These are phyloP conservation scores for Puffinus mauretanicus DNA, from an alignment of 2,113 vertebrate species.

Conservation along the genomic window DNA sequence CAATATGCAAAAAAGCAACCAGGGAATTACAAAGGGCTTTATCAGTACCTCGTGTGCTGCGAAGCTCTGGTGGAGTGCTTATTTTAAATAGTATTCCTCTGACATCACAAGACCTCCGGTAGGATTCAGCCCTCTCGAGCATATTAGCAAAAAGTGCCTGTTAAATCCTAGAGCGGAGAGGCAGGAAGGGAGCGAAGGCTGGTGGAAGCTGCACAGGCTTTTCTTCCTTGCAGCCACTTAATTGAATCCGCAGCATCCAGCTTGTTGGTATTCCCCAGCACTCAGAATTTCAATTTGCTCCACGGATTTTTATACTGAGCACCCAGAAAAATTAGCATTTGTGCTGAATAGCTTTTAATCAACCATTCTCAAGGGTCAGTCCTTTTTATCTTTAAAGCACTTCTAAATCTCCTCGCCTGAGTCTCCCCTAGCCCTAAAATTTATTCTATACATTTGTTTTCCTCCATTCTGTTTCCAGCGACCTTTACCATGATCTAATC, in stretches of 20 bases:
- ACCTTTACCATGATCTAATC: slow-evolving; percentile 58
- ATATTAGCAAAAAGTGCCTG: not conserved
- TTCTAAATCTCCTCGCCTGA: slow-evolving; percentile 17
- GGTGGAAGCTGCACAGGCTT: not conserved
- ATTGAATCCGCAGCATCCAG: slow-evolving; percentile 59
- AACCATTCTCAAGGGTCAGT: slow-evolving; percentile 41
- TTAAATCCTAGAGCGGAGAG: slow-evolving; percentile 6
- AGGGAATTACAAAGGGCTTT: not conserved
- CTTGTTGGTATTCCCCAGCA: slow-evolving; percentile 50
- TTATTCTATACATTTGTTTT: not conserved
- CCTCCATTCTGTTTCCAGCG: not conserved
- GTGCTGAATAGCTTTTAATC: slow-evolving; percentile 71
- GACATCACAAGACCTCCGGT: not conserved
- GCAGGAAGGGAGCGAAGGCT: slow-evolving; percentile 1
- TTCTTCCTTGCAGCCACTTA: slow-evolving; percentile 39
- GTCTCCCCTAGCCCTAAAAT: not conserved
- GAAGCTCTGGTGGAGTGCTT: not conserved
- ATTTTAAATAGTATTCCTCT: not conserved
- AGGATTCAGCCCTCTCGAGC: not conserved
- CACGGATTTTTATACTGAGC: slow-evolving; percentile 54
- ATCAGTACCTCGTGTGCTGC: not conserved
- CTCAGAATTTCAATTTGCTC: slow-evolving; percentile 65
- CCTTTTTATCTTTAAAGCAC: slow-evolving; percentile 43
- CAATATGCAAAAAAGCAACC: not conserved
- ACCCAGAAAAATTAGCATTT: slow-evolving; percentile 69